Percentiles rank a stretch among this genome's conserved stretches.
Conservation (phyloP, 2,888 invertebrate species). For the Scaptomyza tumidula region DNA sequence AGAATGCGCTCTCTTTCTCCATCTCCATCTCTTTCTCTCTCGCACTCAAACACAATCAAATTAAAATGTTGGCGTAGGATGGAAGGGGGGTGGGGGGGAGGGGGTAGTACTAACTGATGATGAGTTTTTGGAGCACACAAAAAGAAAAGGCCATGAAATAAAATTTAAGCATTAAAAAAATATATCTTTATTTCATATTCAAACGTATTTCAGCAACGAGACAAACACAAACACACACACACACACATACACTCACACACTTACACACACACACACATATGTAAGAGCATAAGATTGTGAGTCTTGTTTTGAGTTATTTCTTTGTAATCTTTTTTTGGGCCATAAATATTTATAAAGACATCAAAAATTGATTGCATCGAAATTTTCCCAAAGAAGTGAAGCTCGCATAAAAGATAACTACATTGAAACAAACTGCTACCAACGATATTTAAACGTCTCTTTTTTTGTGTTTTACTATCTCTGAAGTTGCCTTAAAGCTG, state of each 20-base stretch:
- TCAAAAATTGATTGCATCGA: constrained; percentile 69
- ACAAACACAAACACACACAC: constrained; percentile 15
- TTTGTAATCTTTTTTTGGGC: constrained; percentile 6
- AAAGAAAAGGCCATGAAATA: constrained; percentile 56
- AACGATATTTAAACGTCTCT: too few species aligned
- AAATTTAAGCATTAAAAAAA: constrained; percentile 73
- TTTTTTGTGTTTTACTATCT: too few species aligned
- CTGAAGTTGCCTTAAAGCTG: too few species aligned
- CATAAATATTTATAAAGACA: constrained; percentile 69
- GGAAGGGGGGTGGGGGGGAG: too few species aligned
- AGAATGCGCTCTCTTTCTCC: not conserved
- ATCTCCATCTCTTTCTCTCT: not conserved
- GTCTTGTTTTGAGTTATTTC: constrained; percentile 28
- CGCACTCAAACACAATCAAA: too few species aligned
- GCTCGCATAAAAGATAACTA: not conserved
- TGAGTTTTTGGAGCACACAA: not conserved
- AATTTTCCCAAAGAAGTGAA: constrained; percentile 1
- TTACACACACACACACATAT: constrained; percentile 6
- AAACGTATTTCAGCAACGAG: constrained; percentile 8
- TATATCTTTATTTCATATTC: constrained; percentile 58
- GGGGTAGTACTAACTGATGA: not conserved
- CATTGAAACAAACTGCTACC: too few species aligned
- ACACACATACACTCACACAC: not conserved
- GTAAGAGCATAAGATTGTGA: not conserved
- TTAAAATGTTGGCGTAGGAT: too few species aligned